These are phyloP conservation scores for Penaeus vannamei DNA, from an alignment of 1,140 invertebrate genomes.

Conservation along the genomic window DNA sequence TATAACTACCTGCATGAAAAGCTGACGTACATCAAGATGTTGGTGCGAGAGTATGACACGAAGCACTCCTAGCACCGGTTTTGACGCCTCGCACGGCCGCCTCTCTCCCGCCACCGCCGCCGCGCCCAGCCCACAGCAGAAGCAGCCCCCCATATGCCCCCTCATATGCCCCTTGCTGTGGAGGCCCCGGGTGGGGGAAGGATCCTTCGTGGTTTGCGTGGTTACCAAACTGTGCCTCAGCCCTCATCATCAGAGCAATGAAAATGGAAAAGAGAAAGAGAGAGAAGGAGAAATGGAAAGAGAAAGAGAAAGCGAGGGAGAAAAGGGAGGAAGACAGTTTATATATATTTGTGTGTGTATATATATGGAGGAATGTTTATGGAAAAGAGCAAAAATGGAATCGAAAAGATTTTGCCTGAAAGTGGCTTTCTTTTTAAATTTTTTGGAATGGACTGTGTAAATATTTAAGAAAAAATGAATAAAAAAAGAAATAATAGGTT, in stretches of 20 bases:
- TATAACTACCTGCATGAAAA: conserved; percentile 56
- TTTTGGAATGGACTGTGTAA: too few species aligned
- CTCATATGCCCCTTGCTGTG: background rate
- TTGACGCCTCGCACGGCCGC: conserved; percentile 34
- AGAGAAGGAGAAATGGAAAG: conserved; percentile 13
- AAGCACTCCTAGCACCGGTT: conserved; percentile 58
- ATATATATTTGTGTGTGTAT: too few species aligned
- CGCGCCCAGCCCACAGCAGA: conserved; percentile 37
- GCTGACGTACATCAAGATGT: conserved; percentile 51
- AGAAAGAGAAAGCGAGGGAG: background rate
- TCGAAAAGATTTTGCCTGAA: too few species aligned
- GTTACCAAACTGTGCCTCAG: conserved; percentile 62
- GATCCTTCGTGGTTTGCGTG: conserved; percentile 53
- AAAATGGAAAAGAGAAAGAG: background rate
- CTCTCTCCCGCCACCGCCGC: background rate
- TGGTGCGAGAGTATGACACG: conserved; percentile 52
- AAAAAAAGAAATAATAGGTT: too few species aligned
- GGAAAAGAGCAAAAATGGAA: too few species aligned
- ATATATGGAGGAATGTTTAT: too few species aligned
- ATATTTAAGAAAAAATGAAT: too few species aligned
- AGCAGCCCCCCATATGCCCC: too few species aligned
- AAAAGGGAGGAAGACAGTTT: too few species aligned
- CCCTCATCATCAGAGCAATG: conserved; percentile 20
- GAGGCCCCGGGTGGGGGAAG: conserved; percentile 46
- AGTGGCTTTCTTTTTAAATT: too few species aligned